Base-by-base conservation (phyloP, 1,140 invertebrate species). In the Bombus ignitus region DNA sequence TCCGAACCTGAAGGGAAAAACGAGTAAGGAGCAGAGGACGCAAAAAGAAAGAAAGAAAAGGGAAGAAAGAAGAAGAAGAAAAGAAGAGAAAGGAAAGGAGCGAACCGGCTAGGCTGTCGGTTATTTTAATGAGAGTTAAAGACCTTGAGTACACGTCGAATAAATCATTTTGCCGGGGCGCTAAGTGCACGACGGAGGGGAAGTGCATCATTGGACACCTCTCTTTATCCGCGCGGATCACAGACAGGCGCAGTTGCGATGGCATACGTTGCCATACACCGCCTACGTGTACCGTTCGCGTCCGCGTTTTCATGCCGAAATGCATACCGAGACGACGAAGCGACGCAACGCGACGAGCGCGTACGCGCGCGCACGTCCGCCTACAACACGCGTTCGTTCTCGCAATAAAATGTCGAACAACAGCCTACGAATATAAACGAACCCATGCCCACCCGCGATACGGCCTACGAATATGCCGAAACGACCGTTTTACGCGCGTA, bases 111-210 rank as follows among this genome's bases (percentile, higher is more conserved):
- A 89, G 18, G 47, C 47, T 53, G 47, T 53, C 87, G 92, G 91
- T 93, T 93, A 94, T 94, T 94, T 94, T 94, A 94, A 94, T 93
- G 93, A 94, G 93, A 92, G 90, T 92, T 92, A 93, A 94, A 94
- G 92, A 92, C 92, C 91, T 91, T 90, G 92, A 93, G 93, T 92
- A 93, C 93, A 93, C 91, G 93, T 94, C 93, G 91, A 93, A 94
- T 94, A 94, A 94, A 94, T 94, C 93, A 94, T 94, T 93, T 93
- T 83, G 83, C 72, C 88, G 73, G 86, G 89, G 85, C 88, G 89
- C 88, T 89, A 91, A 91, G 87, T 84, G 89, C 88, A 85, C 81
- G 88, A 66, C 66, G 66, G 70, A 82, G 68, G 78, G 78, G 72
- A 81, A 85, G 80, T 37, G 81, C 82, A 65, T 84, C 86, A 72